phyloP scores from a whole-genome alignment of 2,888 invertebrate genomes.

The Gnatocerus cornutus region DNA sequence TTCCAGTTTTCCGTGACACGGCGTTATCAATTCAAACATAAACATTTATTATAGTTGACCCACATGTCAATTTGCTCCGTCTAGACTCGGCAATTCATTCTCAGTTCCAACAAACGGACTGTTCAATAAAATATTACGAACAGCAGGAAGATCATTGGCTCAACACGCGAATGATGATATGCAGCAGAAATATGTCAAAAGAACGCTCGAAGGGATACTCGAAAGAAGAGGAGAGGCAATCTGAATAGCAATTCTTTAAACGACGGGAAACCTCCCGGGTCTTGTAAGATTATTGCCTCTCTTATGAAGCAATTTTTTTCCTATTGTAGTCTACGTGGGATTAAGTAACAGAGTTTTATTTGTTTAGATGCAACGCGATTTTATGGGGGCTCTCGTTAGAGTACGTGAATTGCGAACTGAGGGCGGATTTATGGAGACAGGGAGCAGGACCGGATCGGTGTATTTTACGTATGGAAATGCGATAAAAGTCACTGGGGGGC shows the following conservation, averaged over 20 bases:
- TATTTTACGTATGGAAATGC: conserved; percentile 22
- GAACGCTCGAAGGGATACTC: conserved; percentile 43
- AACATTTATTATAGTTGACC: not conserved
- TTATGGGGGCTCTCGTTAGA: conserved; percentile 2
- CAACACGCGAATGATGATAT: conserved; percentile 46
- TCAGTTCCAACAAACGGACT: not conserved
- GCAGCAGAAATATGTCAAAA: conserved; percentile 46
- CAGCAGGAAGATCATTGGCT: conserved; percentile 15
- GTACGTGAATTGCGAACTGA: conserved; percentile 10
- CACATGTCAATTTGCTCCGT: conserved; percentile 2
- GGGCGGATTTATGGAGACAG: conserved; percentile 15
- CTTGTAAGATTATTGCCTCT: conserved; percentile 53
- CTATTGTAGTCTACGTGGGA: conserved; percentile 44
- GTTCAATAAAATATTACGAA: conserved; percentile 1
- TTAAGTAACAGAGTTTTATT: conserved; percentile 42
- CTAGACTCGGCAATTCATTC: conserved; percentile 1
- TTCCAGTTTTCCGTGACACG: too few relatives aligned
- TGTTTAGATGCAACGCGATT: conserved; percentile 42
- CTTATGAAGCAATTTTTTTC: conserved; percentile 52
- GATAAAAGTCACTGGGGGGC: conserved; percentile 8
- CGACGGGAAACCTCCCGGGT: conserved; percentile 51
- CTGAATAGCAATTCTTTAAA: conserved; percentile 55
- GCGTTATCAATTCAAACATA: too few relatives aligned
- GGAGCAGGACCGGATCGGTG: not conserved
- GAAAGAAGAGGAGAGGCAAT: conserved; percentile 49